Conservation (phyloP, 2,888 invertebrate genomes). For the Xylocampa areola region DNA sequence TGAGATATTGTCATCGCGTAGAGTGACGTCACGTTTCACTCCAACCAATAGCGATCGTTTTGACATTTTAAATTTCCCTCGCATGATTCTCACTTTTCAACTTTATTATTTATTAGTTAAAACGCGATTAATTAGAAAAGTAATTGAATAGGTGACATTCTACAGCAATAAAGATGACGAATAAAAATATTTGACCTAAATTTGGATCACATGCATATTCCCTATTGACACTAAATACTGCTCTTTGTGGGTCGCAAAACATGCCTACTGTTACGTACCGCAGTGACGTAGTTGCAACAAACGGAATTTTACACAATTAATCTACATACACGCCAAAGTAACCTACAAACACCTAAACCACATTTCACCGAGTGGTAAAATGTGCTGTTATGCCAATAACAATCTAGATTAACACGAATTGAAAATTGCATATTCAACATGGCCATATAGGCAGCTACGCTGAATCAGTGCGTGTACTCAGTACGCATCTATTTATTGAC, state of each 20-base stretch:
- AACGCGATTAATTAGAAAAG: no score
- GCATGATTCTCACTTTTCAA: no score
- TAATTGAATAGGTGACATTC: no score
- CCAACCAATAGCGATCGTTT: no score
- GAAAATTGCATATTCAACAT: slow-evolving; percentile 19
- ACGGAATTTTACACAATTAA: slow-evolving; percentile 7
- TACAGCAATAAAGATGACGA: no score
- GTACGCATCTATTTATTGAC: slow-evolving; percentile 13
- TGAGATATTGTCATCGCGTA: no score
- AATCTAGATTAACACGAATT: slow-evolving; percentile 10
- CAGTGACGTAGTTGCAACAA: slow-evolving; percentile 6
- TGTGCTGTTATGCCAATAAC: slow-evolving; percentile 3
- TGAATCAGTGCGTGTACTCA: slow-evolving; percentile 26
- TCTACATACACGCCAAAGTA: slow-evolving; percentile 4
- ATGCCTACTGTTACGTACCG: neutral
- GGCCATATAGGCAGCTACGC: slow-evolving; percentile 1
- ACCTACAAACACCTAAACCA: slow-evolving; percentile 16
- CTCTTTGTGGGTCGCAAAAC: slow-evolving; percentile 8
- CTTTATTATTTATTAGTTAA: no score
- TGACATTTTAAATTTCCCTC: no score
- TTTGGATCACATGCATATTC: no score
- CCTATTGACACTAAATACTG: slow-evolving; percentile 45
- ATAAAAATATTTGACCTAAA: no score
- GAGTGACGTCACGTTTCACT: no score
- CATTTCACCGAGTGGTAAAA: slow-evolving; percentile 19